A percentile compares a stretch with the other conserved stretches of the same genome.
Conservation (phyloP, 2,113 vertebrate species). For the mouse (Mus musculus) region DNA sequence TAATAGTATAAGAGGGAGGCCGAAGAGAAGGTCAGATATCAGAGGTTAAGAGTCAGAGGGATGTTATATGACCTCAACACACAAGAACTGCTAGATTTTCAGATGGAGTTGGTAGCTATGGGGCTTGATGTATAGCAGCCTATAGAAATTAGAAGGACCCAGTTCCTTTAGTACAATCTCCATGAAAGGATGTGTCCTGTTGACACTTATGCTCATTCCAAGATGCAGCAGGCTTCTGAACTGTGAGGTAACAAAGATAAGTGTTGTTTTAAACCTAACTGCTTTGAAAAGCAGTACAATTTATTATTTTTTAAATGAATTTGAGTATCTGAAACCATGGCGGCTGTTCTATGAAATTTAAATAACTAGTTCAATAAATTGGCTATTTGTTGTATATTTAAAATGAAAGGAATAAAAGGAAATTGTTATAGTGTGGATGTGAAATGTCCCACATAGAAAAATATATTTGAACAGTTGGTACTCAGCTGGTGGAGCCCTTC, state of each 20-base stretch:
- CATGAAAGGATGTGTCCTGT: background rate
- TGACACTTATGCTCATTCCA: background rate
- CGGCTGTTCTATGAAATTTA: background rate
- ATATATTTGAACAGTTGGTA: background rate
- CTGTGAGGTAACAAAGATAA: background rate
- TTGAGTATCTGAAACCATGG: background rate
- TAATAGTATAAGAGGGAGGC: background rate
- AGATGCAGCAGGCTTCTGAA: background rate
- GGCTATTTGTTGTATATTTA: background rate
- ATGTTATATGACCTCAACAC: no score
- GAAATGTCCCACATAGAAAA: background rate
- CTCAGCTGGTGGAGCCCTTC: background rate
- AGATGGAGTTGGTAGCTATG: background rate
- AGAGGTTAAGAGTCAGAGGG: background rate
- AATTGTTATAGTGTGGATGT: background rate
- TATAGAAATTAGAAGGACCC: background rate
- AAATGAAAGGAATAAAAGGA: constrained; percentile 2
- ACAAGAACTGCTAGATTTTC: background rate
- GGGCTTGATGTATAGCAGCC: background rate
- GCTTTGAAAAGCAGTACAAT: background rate
- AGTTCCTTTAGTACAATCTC: background rate
- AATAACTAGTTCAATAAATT: background rate
- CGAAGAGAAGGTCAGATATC: background rate
- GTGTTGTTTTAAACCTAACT: background rate
- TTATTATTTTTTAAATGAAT: background rate